These are phyloP conservation scores for Epinephelus coioides DNA, from an alignment of 2,797 vertebrate species.

Conservation along the genomic window DNA sequence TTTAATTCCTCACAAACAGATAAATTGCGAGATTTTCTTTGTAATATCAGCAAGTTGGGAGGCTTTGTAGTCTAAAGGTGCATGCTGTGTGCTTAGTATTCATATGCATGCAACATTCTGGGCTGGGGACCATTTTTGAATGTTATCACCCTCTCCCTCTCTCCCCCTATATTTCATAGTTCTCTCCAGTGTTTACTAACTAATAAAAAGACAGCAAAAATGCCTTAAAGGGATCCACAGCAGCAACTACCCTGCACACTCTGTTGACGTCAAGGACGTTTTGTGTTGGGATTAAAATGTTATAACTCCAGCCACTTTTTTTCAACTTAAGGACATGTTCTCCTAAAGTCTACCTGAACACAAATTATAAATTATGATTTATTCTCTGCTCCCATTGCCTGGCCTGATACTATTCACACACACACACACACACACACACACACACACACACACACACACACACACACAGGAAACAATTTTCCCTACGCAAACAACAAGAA, in stretches of 20 bases:
- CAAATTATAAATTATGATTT: slow-evolving; percentile 17
- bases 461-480: slow-evolving; percentile 14
- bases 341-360: background rate
- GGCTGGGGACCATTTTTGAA: slow-evolving; percentile 19
- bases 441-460: slow-evolving; percentile 4
- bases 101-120: background rate
- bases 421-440: background rate
- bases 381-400: slow-evolving; percentile 5
- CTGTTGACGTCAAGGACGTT: slow-evolving; percentile 9
- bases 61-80: background rate
- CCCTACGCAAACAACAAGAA: slow-evolving; percentile 11
- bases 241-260: background rate
- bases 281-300: slow-evolving; percentile 2
- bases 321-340: slow-evolving; percentile 15
- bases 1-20: slow-evolving; percentile 13
- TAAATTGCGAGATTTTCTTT: slow-evolving; percentile 8
- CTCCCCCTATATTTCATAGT: slow-evolving; percentile 14
- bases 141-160: slow-evolving; percentile 29
- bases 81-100: slow-evolving; percentile 11
- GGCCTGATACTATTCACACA: slow-evolving; percentile 14
- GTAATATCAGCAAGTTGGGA: slow-evolving; percentile 8
- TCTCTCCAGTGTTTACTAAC: slow-evolving; percentile 8
- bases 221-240: slow-evolving; percentile 13
- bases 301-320: background rate
- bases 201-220: slow-evolving; percentile 24